Evolutionary conservation across 2,113 vertebrate genomes (phyloP).

Genomic region (Triplophysa dalaica): DNA sequence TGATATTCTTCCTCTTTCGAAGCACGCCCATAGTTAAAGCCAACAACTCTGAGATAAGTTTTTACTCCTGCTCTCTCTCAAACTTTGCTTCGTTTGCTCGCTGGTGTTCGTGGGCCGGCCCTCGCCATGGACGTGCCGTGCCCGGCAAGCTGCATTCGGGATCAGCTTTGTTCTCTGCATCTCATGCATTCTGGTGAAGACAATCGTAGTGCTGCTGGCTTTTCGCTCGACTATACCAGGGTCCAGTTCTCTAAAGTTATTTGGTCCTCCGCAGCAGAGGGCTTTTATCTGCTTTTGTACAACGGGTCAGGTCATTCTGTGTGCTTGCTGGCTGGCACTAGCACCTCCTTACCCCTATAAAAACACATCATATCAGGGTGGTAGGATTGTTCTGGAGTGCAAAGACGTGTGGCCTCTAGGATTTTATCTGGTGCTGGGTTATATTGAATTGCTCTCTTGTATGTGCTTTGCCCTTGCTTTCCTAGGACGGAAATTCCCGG

Average conservation of each 20-base stretch:
- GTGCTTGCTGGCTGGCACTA: conserved; percentile 62
- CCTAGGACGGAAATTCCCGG: conserved; percentile 72
- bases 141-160: conserved; percentile 71
- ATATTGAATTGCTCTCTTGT: conserved; percentile 72
- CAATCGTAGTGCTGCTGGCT: conserved; percentile 73
- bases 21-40: conserved; percentile 73
- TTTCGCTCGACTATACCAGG: conserved; percentile 63
- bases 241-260: conserved; percentile 57
- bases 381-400: conserved; percentile 74
- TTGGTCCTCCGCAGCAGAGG: conserved; percentile 70
- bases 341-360: conserved; percentile 68
- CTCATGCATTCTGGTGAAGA: conserved; percentile 76
- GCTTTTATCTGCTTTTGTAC: conserved; percentile 67
- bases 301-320: conserved; percentile 68
- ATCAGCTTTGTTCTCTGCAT: conserved; percentile 76
- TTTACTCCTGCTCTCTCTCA: conserved; percentile 72
- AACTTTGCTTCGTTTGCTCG: conserved; percentile 74
- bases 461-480: conserved; percentile 73
- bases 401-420: conserved; percentile 69
- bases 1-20: conserved; percentile 67
- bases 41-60: conserved; percentile 78
- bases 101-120: conserved; percentile 71
- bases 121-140: conserved; percentile 66
- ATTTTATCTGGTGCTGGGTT: conserved; percentile 74
- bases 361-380: conserved; percentile 67